phyloP scores from a whole-genome alignment of 1,140 invertebrate genomes.

The Helicorthomorpha holstii region DNA sequence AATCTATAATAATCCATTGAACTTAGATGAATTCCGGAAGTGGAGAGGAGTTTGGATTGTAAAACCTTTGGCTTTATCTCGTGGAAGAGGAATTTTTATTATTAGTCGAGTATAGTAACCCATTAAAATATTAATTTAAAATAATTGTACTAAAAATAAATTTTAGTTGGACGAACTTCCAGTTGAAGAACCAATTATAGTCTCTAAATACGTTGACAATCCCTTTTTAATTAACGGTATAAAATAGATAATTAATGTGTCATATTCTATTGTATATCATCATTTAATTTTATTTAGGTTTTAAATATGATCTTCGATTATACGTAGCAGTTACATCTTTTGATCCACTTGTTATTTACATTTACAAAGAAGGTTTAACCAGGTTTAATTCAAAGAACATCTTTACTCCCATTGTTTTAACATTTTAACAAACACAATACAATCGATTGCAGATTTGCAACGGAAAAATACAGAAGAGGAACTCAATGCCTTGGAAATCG shows the following conservation, averaged over 20 bases:
- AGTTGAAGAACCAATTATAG: slow-evolving; percentile 74
- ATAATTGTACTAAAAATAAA: slow-evolving; percentile 13
- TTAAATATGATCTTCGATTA: slow-evolving; percentile 59
- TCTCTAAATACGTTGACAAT: slow-evolving; percentile 82
- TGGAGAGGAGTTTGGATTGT: slow-evolving; percentile 69
- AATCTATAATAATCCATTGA: not conserved
- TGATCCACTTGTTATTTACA: slow-evolving; percentile 36
- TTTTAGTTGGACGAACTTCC: slow-evolving; percentile 73
- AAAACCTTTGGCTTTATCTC: slow-evolving; percentile 78
- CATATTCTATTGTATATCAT: no score
- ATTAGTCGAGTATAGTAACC: slow-evolving; percentile 39
- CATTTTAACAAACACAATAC: no score
- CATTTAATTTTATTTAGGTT: not conserved
- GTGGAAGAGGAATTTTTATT: slow-evolving; percentile 64
- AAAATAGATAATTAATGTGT: not conserved
- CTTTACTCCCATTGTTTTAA: no score
- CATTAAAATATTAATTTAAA: not conserved
- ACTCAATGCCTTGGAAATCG: slow-evolving; percentile 22
- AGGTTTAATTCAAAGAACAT: not conserved
- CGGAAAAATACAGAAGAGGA: slow-evolving; percentile 19
- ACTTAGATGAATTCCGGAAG: not conserved
- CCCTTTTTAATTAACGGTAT: slow-evolving; percentile 77
- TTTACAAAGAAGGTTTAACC: slow-evolving; percentile 34
- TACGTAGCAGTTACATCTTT: slow-evolving; percentile 40
- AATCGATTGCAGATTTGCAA: slow-evolving; percentile 17